These are phyloP conservation scores for Stenodema calcarata DNA, from an alignment of 2,888 invertebrate genomes.

Conservation along the genomic window DNA sequence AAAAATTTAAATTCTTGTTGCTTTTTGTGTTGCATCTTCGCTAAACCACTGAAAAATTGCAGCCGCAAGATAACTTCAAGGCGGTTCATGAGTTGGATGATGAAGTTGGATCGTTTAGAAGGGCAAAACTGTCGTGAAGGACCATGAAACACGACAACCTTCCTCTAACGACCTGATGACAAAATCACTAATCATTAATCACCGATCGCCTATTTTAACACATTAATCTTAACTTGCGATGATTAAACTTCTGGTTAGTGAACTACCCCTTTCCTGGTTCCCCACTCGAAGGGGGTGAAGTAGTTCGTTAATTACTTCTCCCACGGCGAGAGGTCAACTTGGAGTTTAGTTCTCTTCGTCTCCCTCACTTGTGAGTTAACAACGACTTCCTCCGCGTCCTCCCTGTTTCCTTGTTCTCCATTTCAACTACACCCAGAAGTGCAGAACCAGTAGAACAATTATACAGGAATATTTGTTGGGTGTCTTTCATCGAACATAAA, in stretches of 20 bases:
- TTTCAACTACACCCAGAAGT: not conserved
- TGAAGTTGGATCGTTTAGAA: not conserved
- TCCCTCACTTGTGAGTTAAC: not conserved
- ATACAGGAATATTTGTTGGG: not conserved
- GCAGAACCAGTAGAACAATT: not conserved
- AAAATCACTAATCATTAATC: slow-evolving; percentile 41
- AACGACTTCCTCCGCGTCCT: not conserved
- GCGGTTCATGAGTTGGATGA: not conserved
- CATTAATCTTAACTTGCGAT: slow-evolving; percentile 34
- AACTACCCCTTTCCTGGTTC: not conserved
- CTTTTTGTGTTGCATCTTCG: too few relatives aligned
- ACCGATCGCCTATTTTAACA: slow-evolving; percentile 38
- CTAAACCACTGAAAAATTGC: too few relatives aligned
- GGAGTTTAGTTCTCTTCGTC: slow-evolving; percentile 11
- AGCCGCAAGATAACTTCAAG: not conserved
- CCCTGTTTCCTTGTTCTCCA: not conserved
- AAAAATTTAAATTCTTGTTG: too few relatives aligned
- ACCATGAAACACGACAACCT: not conserved
- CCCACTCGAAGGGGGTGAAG: not conserved
- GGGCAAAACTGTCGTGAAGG: not conserved
- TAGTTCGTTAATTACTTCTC: slow-evolving; percentile 33
- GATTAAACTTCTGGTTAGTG: slow-evolving; percentile 42
- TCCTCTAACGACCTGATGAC: slow-evolving; percentile 19
- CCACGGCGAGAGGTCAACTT: slow-evolving; percentile 18
- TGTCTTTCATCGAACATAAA: too few relatives aligned